These are phyloP conservation scores for Samia ricini DNA, from an alignment of 1,140 invertebrate genomes.

Conservation along the genomic window DNA sequence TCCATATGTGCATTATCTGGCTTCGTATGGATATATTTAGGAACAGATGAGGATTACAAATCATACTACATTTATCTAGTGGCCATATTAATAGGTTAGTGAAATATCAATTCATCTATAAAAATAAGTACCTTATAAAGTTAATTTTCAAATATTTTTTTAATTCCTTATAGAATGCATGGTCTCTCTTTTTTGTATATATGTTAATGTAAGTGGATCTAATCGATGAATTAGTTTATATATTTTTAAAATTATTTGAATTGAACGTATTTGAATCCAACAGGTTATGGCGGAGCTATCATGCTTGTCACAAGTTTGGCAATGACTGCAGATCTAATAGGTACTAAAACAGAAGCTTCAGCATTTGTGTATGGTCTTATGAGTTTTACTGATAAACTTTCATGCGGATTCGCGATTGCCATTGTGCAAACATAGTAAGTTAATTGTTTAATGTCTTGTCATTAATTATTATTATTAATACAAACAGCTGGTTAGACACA, in stretches of 20 bases:
- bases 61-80: constrained; percentile 86
- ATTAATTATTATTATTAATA: not conserved
- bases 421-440: constrained; percentile 86
- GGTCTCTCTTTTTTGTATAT: not conserved
- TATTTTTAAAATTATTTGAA: too few relatives aligned
- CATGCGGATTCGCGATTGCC: constrained; percentile 91
- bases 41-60: constrained; percentile 76
- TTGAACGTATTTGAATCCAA: too few relatives aligned
- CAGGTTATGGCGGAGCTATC: constrained; percentile 89
- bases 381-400: constrained; percentile 96
- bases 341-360: constrained; percentile 89
- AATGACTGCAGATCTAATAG: constrained; percentile 94
- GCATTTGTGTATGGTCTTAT: constrained; percentile 98
- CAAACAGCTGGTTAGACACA: not conserved
- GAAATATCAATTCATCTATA: not conserved
- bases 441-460: not conserved
- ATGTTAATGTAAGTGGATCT: too few relatives aligned
- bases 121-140: not conserved
- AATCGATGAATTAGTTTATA: too few relatives aligned
- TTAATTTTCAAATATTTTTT: not conserved
- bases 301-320: constrained; percentile 94
- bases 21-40: constrained; percentile 85
- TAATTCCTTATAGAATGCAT: not conserved
- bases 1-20: constrained; percentile 80
- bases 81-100: constrained; percentile 86